Evolutionary conservation across 2,888 invertebrate species (phyloP), one percentile per base, ranked within the genome.

Genomic region (Dasypolia templi): DNA sequence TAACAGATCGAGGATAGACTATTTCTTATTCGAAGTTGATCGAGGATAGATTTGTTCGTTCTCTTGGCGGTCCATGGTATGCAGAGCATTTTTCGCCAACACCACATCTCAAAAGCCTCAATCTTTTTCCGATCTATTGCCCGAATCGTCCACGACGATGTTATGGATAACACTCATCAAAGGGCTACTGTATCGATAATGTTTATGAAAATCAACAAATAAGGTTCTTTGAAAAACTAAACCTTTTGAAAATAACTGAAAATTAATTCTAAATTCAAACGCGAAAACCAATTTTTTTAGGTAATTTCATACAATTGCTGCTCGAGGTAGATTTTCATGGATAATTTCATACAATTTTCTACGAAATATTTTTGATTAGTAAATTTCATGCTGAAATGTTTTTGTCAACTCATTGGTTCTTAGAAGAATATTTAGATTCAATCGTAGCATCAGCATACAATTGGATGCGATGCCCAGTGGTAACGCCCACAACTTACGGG

Each of bases 321-420:
- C 29, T 58, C 14, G 68, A 77, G 65, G 42, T 69, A 65, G 56
- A 62, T 35, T 53, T 78, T 83, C 79, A 66, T 63, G 83, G 80
- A 73, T 83, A 62, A 58, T 66, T 77, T 72, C 64, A 56, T 72
- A 39, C 49, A 19, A 71, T 77, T 65, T 61, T 22, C 53, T 53
- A 51, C 42, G 67, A 82, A 77, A 71, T 11, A 64, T 35, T 78
- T 65, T 44, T 66, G 56, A 78, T 69, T 55, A 19, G 53, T n/a
- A 56, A 26, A 66, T 82, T 81, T 82, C 56, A 72, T 62, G 73
- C 32, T 39, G 32, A 61, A 58, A 58, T 68, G 26, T 71, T 71
- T 75, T 53, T 51, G 49, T 49, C 12, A 76, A 76, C 46, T 35
- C 0, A 17, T 55, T 22, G 35, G 6, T 3, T 59, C 4, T 26